These are phyloP conservation scores for Cryptophagus acutangulus DNA, from an alignment of 2,888 invertebrate genomes.

Conservation along the genomic window DNA sequence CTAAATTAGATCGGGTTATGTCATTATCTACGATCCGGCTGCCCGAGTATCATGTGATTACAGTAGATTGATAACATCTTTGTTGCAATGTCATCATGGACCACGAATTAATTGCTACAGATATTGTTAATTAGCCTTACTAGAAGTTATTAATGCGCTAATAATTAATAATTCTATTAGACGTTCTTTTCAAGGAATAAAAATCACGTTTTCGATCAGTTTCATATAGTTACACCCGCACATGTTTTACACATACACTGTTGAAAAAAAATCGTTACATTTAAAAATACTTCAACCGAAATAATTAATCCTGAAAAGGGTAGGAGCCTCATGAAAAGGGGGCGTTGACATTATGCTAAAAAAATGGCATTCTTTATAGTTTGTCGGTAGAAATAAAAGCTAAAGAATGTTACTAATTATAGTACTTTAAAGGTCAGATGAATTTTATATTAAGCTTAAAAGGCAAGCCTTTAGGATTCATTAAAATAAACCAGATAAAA, in stretches of 20 bases:
- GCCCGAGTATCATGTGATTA: conserved; percentile 39
- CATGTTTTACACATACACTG: background rate
- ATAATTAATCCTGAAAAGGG: background rate
- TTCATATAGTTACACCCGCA: background rate
- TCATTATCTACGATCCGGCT: conserved; percentile 38
- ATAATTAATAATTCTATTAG: conserved; percentile 24
- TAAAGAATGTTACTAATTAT: background rate
- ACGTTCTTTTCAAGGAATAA: no score
- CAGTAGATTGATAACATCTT: conserved; percentile 39
- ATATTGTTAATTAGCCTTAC: conserved; percentile 35
- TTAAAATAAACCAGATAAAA: no score
- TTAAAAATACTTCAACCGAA: conserved; percentile 2
- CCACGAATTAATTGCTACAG: conserved; percentile 37
- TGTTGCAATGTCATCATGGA: conserved; percentile 36
- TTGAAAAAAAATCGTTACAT: background rate
- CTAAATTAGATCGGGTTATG: conserved; percentile 41
- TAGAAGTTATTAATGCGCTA: conserved; percentile 28
- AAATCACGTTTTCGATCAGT: background rate
- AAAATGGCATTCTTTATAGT: no score
- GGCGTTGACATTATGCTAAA: no score
- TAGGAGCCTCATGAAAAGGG: no score
- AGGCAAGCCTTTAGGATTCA: no score
- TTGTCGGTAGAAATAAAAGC: no score
- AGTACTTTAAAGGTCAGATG: background rate
- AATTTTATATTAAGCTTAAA: no score